Conservation (phyloP, 2,797 vertebrate species). For the Sebastes taczanowskii region DNA sequence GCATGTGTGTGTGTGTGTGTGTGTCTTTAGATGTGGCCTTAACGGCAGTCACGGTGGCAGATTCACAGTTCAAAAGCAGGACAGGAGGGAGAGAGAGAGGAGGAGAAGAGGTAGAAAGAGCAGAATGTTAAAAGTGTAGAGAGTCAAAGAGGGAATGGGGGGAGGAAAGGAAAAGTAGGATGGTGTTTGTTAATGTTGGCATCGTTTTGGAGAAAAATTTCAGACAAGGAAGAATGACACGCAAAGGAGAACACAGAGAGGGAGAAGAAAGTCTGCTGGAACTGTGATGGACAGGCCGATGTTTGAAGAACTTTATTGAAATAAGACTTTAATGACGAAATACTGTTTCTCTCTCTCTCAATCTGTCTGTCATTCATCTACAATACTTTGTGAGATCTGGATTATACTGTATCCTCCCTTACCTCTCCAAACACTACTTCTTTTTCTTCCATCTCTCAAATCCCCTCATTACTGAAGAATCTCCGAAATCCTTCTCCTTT, state of each 20-base stretch:
- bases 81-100: constrained; percentile 1
- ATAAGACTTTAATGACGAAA: constrained; percentile 70
- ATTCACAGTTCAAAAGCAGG: constrained; percentile 57
- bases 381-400: constrained; percentile 15
- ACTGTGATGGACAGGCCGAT: constrained; percentile 54
- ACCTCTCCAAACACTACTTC: not conserved
- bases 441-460: not conserved
- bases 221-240: constrained; percentile 29
- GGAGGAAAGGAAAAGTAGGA: not conserved
- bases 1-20: not conserved
- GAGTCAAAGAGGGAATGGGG: not conserved
- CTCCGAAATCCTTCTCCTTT: constrained; percentile 20
- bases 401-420: constrained; percentile 5
- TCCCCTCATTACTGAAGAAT: constrained; percentile 2
- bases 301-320: constrained; percentile 66
- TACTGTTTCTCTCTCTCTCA: constrained; percentile 40
- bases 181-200: constrained; percentile 17
- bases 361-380: constrained; percentile 42
- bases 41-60: constrained; percentile 31
- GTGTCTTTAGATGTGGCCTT: constrained; percentile 28
- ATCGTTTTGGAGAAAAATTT: constrained; percentile 21
- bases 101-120: constrained; percentile 8
- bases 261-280: constrained; percentile 45
- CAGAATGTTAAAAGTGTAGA: constrained; percentile 30
- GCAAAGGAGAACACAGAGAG: constrained; percentile 26